Evolutionary conservation across 2,113 vertebrate genomes (phyloP).

Genomic region (Glaucomys volans): DNA sequence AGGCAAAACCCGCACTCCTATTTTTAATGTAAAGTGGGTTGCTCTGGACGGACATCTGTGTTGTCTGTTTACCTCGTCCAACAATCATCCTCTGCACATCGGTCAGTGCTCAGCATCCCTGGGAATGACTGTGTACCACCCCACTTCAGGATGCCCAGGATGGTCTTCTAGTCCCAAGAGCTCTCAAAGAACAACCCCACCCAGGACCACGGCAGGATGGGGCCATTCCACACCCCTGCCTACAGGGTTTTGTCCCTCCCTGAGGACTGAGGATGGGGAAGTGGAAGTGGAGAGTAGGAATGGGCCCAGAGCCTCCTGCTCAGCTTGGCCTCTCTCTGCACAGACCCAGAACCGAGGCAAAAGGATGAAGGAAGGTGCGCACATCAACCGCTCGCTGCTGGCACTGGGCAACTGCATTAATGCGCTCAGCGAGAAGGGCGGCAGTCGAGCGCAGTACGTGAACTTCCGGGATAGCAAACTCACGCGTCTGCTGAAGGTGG

Average conservation of each 20-base stretch:
- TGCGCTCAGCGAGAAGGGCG: constrained; percentile 91
- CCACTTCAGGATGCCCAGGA: fast-evolving
- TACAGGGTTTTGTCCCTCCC: not conserved
- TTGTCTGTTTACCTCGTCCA: not conserved
- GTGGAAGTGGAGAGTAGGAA: fast-evolving
- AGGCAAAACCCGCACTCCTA: fast-evolving
- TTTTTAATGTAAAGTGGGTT: not conserved
- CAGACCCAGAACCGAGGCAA: constrained; percentile 85
- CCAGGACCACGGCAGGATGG: not conserved
- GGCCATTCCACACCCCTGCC: not conserved
- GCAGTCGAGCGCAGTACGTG: constrained; percentile 89
- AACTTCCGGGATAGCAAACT: constrained; percentile 97
- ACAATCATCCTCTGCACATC: too few relatives aligned
- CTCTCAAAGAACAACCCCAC: fast-evolving
- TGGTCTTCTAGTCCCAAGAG: too few relatives aligned
- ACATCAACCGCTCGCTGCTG: constrained; percentile 95
- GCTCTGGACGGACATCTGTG: too few relatives aligned
- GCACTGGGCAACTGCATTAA: constrained; percentile 96
- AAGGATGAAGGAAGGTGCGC: constrained; percentile 92
- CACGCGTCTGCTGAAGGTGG: constrained; percentile 85
- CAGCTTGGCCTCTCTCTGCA: not conserved
- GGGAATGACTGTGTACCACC: too few relatives aligned
- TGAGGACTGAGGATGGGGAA: not conserved
- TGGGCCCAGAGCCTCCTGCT: not conserved
- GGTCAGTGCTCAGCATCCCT: fast-evolving